Base-by-base conservation (phyloP, 2,797 vertebrate genomes). In the Erpetoichthys calabaricus region DNA sequence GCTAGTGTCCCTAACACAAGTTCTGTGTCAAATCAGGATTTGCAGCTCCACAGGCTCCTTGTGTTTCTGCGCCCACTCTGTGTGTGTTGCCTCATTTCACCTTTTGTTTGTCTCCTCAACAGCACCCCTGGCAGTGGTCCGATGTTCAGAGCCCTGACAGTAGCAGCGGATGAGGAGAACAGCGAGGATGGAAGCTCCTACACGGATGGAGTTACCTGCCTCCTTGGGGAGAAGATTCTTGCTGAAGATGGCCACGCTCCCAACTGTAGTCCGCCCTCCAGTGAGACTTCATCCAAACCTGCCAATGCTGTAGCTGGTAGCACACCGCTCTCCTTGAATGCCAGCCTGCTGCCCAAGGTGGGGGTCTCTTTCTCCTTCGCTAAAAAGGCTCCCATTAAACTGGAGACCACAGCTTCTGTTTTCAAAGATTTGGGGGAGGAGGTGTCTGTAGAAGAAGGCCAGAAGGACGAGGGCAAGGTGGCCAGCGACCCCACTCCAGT, bases 281-380 rank as follows among this genome's bases (percentile, higher is more conserved):
- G 53, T 5, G 50, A 50, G 3, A 62, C 65, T n/a, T 81, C 85
- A 3, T 82, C 82, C 42, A 85, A 78, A 66, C 68, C 70, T 5
- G 45, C 73, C 67, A 73, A 69, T 63, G 3, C 51, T 74, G 0
- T 82, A 80, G 56, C 82, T 65, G 67, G 94, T 70, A 87, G 88
- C 63, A 92, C 95, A 65, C 86, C 88, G 56, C 77, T 86, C 44
- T 67, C 70, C 66, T 79, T 85, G 62, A 77, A 82, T 6, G 79
- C 75, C 7, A 69, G 82, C 1, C 86, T 86, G 0, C 61, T 83
- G 41, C 89, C 95, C 65, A 99, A 99, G 79, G 79, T 97, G 3
- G 94, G 94, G 0, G 93, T 99, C 43, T 98, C 92, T 0, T 99
- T 99, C 72, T 99, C 95, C 1, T 98, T 99, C 55, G 93, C 96